A percentile compares a stretch with the other conserved stretches of the same genome.
Conservation (phyloP, 2,113 vertebrate genomes). For the Istiophorus platypterus region DNA sequence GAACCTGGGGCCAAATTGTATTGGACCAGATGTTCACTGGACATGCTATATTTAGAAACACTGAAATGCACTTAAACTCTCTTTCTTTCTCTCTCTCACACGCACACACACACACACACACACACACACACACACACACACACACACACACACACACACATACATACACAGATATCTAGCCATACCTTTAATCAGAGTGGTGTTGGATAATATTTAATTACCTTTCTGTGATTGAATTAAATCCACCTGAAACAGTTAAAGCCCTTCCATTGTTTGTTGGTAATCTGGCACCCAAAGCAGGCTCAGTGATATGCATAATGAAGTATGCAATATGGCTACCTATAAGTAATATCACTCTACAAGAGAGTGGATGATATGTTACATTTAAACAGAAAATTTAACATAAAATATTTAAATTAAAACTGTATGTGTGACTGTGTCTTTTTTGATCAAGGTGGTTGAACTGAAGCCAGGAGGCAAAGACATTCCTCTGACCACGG, state of each 20-base stretch:
- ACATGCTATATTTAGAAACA: slow-evolving; percentile 62
- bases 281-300: background rate
- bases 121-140: slow-evolving; percentile 7
- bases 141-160: slow-evolving; percentile 1
- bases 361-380: background rate
- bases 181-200: slow-evolving; percentile 64
- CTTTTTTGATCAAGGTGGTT: slow-evolving; percentile 87
- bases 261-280: slow-evolving; percentile 22
- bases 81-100: background rate
- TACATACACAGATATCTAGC: slow-evolving; percentile 9
- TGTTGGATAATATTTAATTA: slow-evolving; percentile 56
- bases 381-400: background rate
- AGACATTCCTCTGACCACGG: slow-evolving; percentile 96
- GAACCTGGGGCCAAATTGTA: slow-evolving; percentile 75
- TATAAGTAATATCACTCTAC: background rate
- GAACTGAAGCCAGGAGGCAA: slow-evolving; percentile 94
- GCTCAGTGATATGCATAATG: slow-evolving; percentile 17
- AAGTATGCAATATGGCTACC: background rate
- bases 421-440: background rate
- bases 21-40: slow-evolving; percentile 74
- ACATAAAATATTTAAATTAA: background rate
- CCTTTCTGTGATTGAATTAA: slow-evolving; percentile 59
- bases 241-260: slow-evolving; percentile 25
- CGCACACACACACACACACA: slow-evolving; percentile 1
- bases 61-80: slow-evolving; percentile 29